Base-by-base conservation (phyloP, 92 coral and sea anemone genomes). In the Siderastrea siderea region DNA sequence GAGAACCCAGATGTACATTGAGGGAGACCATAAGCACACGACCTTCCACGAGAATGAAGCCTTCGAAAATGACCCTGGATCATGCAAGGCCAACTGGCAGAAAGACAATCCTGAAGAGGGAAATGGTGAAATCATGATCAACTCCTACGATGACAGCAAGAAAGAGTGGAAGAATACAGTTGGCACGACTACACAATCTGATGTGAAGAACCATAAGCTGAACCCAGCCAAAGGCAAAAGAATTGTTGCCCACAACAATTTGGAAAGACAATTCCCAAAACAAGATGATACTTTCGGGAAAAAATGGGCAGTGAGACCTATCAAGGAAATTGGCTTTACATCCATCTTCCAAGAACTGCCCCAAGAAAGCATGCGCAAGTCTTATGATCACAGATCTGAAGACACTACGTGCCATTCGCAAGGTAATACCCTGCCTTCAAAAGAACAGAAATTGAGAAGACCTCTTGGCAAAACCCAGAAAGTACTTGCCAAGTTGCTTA, bases 401-500 rank as follows among this genome's bases (percentile, higher is more conserved):
- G 3, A 49, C 16, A 49, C 52, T 60, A 6, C 16, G 60, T 12
- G 53, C 45, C 57, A n/a, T 1, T 12, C 73, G 6, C 47, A 7
- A 6, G 47, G 19, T 68, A 0, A 2, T 46, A 26, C 0, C 38
- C 38, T 26, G 38, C 38, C 38, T 26, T 26, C 38, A 26, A 46
- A 68, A 19, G 38, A 15, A 2, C 49, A 73, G 78, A 16, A 13
- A 49, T 26, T 26, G 38, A 26, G 38, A 26, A 26, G 38, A 19
- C 58, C 1, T 43, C 61, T 3, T 46, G 78, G 60, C 43, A 53
- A 49, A 73, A 73, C 46, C 43, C 57, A 15, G 8, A 73, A 48
- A 11, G 6, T 45, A 73, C 60, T 73, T 49, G 60, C 13, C 44
- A 73, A 48, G 78, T 16, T 53, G 78, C 78, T 73, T 7, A 73